Percentiles rank a stretch among this genome's conserved stretches.
These are phyloP conservation scores for Polylopha cassiicola DNA, from an alignment of 2,888 invertebrate species.

Conservation along the genomic window DNA sequence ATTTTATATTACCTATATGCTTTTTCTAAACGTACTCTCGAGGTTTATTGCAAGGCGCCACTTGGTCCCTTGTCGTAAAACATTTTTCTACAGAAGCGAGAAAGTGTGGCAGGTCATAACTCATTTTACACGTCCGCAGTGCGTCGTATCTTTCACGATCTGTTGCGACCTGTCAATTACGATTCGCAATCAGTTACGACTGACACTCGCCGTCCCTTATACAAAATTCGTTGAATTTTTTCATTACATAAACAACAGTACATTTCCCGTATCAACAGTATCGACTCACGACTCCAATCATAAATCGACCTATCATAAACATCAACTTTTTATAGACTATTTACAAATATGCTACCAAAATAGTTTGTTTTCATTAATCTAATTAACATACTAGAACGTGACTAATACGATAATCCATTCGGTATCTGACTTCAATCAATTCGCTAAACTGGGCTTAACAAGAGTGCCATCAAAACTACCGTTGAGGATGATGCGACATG, in stretches of 20 bases:
- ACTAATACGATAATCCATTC: constrained; percentile 59
- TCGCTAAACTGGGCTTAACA: constrained; percentile 40
- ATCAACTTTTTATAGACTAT: constrained; percentile 47
- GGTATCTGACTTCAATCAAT: constrained; percentile 34
- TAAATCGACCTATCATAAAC: constrained; percentile 38
- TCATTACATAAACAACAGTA: constrained; percentile 7
- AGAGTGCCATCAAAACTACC: constrained; percentile 79
- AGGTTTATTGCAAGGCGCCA: constrained; percentile 11
- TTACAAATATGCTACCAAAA: constrained; percentile 66
- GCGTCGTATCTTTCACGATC: constrained; percentile 42
- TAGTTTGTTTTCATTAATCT: constrained; percentile 44
- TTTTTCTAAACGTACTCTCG: too few species aligned
- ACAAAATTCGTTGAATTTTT: constrained; percentile 28
- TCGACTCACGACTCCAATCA: constrained; percentile 46
- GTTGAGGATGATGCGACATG: constrained; percentile 88
- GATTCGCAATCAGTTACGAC: constrained; percentile 40
- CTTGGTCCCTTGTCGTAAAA: constrained; percentile 29
- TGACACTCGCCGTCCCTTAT: constrained; percentile 29
- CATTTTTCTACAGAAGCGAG: constrained; percentile 39
- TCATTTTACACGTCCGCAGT: constrained; percentile 41
- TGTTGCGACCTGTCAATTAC: constrained; percentile 56
- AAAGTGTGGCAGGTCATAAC: constrained; percentile 44
- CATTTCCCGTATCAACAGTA: too few species aligned
- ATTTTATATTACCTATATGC: too few species aligned
- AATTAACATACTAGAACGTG: constrained; percentile 59